Evolutionary conservation across 1,140 invertebrate genomes (phyloP), one percentile per base, ranked within the genome.

Genomic region (Diabrotica virgifera): DNA sequence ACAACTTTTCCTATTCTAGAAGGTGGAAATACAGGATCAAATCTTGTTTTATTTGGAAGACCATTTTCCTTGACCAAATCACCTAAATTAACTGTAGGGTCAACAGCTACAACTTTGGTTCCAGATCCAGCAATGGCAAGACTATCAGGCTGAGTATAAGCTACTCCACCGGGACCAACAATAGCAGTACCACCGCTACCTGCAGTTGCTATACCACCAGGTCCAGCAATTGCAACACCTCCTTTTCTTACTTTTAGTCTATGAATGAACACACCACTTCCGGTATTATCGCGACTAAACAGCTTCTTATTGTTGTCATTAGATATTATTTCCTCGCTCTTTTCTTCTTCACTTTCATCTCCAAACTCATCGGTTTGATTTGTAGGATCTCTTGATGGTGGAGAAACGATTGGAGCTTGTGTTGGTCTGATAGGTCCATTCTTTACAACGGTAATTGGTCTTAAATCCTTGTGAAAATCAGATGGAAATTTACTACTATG

Each of bases 151-250:
- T 88, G 85, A 0, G 87, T 89, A 62, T 88, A 87, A 0, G 88
- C 89, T 36, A 87, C 81, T 0, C 88, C 88, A 8, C 87, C 87
- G 6, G 89, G 87, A 5, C 89, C 88, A 2, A 90, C 88, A 51
- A 90, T 89, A 0, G 89, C 88, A 0, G 88, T 89, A 6, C 89
- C 89, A 4, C 89, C 89, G 66, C 83, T 85, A 6, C 88, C 88
- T 2, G 88, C 88, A 3, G 87, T 89, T 0, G 89, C 89, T 50
- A 89, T 86, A 54, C 88, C 88, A 7, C 88, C 88, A 0, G 89
- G 88, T 0, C 89, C 89, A 2, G 88, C 89, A 36, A 90, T 90
- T 0, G 89, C 88, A 0, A 90, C 87, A 11, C 89, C 88, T 6
- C 89, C 89, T 75, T 84, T 83, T 56, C 85, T 80, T 7, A 90